These are phyloP conservation scores for Muscina levida DNA, from an alignment of 2,888 invertebrate genomes.

Conservation along the genomic window DNA sequence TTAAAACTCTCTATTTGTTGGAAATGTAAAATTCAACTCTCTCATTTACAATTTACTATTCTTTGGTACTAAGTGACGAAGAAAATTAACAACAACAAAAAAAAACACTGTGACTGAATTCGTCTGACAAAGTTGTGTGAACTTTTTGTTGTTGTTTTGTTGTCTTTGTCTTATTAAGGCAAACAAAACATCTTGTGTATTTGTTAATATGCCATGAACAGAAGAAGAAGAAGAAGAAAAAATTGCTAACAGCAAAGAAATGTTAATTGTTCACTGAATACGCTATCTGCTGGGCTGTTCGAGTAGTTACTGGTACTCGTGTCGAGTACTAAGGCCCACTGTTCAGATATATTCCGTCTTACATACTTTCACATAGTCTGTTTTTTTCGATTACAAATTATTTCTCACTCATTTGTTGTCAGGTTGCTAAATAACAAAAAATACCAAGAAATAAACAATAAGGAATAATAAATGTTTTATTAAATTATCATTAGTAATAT, in stretches of 20 bases:
- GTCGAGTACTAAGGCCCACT: conserved; percentile 5
- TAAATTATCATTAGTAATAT: conserved; percentile 26
- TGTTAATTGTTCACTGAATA: conserved; percentile 65
- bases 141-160: conserved; percentile 45
- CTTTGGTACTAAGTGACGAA: conserved; percentile 57
- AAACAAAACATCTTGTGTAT: conserved; percentile 49
- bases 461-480: too few relatives aligned
- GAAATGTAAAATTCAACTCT: background rate
- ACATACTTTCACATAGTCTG: conserved; percentile 67
- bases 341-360: conserved; percentile 48
- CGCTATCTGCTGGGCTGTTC: conserved; percentile 33
- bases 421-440: conserved; percentile 6
- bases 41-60: conserved; percentile 12
- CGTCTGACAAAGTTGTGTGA: conserved; percentile 55
- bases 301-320: conserved; percentile 16
- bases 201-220: conserved; percentile 41
- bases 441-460: conserved; percentile 37
- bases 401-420: conserved; percentile 41
- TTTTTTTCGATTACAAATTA: conserved; percentile 26
- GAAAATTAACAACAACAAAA: conserved; percentile 39
- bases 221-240: conserved; percentile 30
- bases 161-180: conserved; percentile 28
- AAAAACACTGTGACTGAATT: background rate
- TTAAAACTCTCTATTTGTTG: conserved; percentile 43
- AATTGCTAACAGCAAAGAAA: conserved; percentile 52